These are phyloP conservation scores for Eubasilissa splendida DNA, from an alignment of 2,888 invertebrate genomes.

Conservation along the genomic window DNA sequence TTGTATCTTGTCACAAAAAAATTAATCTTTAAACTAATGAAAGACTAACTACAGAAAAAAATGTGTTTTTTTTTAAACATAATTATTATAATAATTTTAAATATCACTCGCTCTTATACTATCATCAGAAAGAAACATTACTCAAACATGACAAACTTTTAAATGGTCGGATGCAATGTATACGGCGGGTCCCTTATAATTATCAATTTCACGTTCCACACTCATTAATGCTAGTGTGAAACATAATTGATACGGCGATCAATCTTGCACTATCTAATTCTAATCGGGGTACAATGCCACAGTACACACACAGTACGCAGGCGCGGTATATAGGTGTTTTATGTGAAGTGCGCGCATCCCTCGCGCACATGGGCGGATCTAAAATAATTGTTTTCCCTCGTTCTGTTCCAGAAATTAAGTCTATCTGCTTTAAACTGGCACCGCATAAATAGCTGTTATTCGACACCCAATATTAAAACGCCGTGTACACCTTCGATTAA, in stretches of 20 bases:
- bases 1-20: too few species aligned
- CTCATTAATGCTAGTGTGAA: constrained; percentile 22
- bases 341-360: too few species aligned
- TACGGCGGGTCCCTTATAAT: constrained; percentile 19
- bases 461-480: neutral
- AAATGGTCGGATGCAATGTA: neutral
- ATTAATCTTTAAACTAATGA: too few species aligned
- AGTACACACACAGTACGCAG: neutral
- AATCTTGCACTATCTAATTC: constrained; percentile 3
- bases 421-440: neutral
- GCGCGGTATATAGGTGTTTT: too few species aligned
- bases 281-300: neutral
- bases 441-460: neutral
- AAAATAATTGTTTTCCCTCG: neutral
- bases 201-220: constrained; percentile 27
- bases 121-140: constrained; percentile 11
- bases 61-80: too few species aligned
- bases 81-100: too few species aligned
- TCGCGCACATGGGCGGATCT: too few species aligned
- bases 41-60: too few species aligned
- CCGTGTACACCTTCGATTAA: neutral
- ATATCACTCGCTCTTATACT: neutral
- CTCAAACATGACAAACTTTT: constrained; percentile 12
- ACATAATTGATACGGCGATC: constrained; percentile 32
- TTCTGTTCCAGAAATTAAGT: constrained; percentile 1